Conservation (phyloP, 2,888 invertebrate species). For the Drosophila picticornis region DNA sequence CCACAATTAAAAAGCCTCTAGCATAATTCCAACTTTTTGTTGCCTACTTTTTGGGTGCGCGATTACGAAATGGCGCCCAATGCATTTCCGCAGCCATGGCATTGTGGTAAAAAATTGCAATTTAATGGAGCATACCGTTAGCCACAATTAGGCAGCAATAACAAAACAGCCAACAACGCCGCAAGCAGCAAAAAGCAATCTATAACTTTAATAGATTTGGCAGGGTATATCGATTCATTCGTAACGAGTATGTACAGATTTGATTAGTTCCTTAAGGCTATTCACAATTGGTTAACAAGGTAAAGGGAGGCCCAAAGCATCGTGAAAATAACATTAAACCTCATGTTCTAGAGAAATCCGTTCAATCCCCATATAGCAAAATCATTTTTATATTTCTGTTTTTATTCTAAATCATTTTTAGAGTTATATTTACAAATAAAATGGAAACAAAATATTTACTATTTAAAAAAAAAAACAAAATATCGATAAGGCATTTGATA, state of each 20-base stretch:
- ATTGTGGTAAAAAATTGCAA: slow-evolving; percentile 58
- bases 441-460: background rate
- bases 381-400: background rate
- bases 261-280: background rate
- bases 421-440: background rate
- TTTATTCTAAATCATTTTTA: background rate
- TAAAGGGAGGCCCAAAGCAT: background rate
- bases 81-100: slow-evolving; percentile 62
- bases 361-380: background rate
- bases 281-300: background rate
- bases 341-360: background rate
- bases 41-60: slow-evolving; percentile 49
- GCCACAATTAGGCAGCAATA: slow-evolving; percentile 70
- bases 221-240: slow-evolving; percentile 13
- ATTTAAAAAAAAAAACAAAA: background rate
- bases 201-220: background rate
- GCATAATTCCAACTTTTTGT: slow-evolving; percentile 52
- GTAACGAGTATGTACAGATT: background rate
- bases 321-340: background rate
- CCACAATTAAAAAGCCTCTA: slow-evolving; percentile 71
- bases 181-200: slow-evolving; percentile 10
- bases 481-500: background rate
- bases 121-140: slow-evolving; percentile 76
- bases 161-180: slow-evolving; percentile 23
- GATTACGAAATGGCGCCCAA: slow-evolving; percentile 31